A percentile compares a stretch with the other conserved stretches of the same genome.
phyloP scores from a whole-genome alignment of 2,797 vertebrate species.

The Chelon labrosus region DNA sequence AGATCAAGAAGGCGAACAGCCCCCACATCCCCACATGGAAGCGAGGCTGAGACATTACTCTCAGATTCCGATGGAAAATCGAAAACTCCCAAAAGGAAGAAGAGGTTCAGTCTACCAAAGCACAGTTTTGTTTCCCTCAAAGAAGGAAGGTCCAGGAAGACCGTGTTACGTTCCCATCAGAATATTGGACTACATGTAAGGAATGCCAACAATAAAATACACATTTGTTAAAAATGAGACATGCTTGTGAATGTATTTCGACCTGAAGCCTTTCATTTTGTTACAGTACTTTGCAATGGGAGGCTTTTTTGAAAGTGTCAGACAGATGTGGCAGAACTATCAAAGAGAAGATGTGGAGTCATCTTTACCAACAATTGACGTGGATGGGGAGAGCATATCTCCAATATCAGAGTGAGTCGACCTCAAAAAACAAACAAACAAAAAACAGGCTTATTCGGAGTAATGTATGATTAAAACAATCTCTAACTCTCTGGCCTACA shows the following conservation, averaged over 20 bases:
- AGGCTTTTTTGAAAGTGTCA: slow-evolving; percentile 87
- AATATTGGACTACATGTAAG: slow-evolving; percentile 68
- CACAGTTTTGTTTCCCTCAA: slow-evolving; percentile 82
- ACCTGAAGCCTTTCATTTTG: not conserved
- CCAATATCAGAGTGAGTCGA: not conserved
- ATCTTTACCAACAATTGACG: not conserved
- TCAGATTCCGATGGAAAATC: not conserved
- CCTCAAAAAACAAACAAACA: not conserved
- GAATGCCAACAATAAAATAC: not conserved
- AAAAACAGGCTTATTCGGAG: not conserved
- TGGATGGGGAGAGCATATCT: not conserved
- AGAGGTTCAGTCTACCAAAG: slow-evolving; percentile 53
- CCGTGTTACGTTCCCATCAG: not conserved
- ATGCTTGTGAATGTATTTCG: not conserved
- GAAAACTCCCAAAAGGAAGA: not conserved
- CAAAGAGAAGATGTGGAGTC: not conserved
- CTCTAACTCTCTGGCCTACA: too few relatives aligned
- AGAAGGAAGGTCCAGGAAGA: slow-evolving; percentile 9
- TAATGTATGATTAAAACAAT: not conserved
- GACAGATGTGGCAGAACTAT: slow-evolving; percentile 64
- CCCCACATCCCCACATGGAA: not conserved
- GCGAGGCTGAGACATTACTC: not conserved
- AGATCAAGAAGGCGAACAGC: slow-evolving; percentile 26
- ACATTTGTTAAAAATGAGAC: not conserved
- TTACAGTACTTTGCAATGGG: slow-evolving; percentile 84